Percentiles rank a stretch among this genome's conserved stretches.
Evolutionary conservation across 1,140 invertebrate genomes (phyloP).

Genomic region (Lepidostoma basale): DNA sequence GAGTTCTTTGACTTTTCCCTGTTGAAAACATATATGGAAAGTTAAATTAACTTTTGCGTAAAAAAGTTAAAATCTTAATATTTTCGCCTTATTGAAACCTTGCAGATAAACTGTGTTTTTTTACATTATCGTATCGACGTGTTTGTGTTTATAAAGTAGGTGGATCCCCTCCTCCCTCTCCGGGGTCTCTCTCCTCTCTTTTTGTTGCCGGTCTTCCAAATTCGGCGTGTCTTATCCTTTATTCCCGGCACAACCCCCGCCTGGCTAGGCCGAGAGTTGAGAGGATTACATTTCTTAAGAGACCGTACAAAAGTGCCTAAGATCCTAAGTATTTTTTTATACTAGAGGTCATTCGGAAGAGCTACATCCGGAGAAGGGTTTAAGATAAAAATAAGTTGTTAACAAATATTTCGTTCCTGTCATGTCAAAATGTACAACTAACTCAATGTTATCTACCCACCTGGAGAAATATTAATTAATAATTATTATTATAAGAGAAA

Average conservation of each 20-base stretch:
- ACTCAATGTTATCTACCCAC: no score
- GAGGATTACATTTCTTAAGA: slow-evolving; percentile 40
- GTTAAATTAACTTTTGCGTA: not conserved
- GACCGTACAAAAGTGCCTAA: slow-evolving; percentile 15
- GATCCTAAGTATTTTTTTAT: slow-evolving; percentile 20
- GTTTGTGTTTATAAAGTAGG: not conserved
- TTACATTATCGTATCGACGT: not conserved
- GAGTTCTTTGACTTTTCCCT: not conserved
- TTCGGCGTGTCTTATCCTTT: slow-evolving; percentile 42
- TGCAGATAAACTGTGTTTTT: no score
- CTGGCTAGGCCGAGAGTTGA: slow-evolving; percentile 33
- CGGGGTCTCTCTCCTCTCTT: not conserved
- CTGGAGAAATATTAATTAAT: no score
- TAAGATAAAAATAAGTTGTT: no score
- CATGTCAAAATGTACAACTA: no score
- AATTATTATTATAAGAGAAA: no score
- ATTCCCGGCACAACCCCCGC: slow-evolving; percentile 40
- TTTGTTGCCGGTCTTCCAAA: not conserved
- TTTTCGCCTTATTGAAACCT: no score
- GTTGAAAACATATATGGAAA: not conserved
- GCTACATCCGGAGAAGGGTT: not conserved
- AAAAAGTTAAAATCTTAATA: not conserved
- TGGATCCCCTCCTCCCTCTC: not conserved
- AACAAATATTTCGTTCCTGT: no score
- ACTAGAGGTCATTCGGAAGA: not conserved